Conservation (phyloP, 2,113 vertebrate species). For the Trogon melanurus region DNA sequence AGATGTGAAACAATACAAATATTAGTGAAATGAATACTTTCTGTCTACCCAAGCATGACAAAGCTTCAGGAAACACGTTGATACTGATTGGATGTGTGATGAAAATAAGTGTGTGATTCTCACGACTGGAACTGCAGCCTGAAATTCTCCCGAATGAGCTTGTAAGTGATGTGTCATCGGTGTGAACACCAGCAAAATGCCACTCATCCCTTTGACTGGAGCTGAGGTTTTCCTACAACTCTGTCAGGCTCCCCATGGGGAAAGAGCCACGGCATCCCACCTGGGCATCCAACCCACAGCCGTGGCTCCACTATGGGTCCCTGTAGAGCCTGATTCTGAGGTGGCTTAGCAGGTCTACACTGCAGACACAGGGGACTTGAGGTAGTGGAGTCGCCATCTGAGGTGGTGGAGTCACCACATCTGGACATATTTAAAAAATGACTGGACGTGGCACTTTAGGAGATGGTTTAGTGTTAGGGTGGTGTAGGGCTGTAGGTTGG, state of each 20-base stretch:
- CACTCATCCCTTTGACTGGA: background rate
- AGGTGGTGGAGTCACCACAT: too few relatives aligned
- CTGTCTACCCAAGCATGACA: constrained; percentile 39
- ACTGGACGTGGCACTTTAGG: too few relatives aligned
- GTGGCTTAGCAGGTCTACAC: background rate
- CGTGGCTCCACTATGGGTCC: background rate
- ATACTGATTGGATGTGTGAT: background rate
- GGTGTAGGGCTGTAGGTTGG: too few relatives aligned
- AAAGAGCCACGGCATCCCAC: background rate
- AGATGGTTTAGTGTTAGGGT: too few relatives aligned
- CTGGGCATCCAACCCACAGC: background rate
- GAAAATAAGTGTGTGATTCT: constrained; percentile 14
- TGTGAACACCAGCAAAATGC: background rate
- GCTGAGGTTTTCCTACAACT: background rate
- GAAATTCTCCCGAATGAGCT: background rate
- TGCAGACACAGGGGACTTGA: background rate
- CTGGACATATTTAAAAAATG: too few relatives aligned
- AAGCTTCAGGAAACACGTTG: constrained; percentile 30
- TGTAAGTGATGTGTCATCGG: rapidly evolving
- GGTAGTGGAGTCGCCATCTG: too few relatives aligned
- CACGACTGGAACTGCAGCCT: background rate
- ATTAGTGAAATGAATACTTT: constrained; percentile 55
- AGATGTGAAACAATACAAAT: constrained; percentile 67
- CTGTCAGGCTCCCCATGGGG: rapidly evolving
- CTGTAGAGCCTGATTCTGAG: background rate